These are phyloP conservation scores for Drosophila imparisetae DNA, from an alignment of 2,888 invertebrate genomes.

Conservation along the genomic window DNA sequence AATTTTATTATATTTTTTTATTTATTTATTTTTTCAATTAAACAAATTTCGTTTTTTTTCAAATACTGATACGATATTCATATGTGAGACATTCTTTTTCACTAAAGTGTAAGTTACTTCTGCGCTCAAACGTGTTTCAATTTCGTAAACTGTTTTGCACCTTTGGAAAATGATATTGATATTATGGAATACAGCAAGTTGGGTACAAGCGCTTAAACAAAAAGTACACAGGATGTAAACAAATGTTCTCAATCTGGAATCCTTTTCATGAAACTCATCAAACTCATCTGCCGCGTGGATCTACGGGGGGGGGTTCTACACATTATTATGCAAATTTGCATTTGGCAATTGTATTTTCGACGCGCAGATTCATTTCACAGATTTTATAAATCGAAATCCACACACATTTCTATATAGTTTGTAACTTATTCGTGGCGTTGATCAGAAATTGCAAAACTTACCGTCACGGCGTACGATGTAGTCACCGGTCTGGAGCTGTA, in stretches of 20 bases:
- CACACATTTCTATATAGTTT: conserved; percentile 67
- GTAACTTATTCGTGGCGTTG: conserved; percentile 14
- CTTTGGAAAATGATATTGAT: conserved; percentile 37
- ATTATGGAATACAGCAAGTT: conserved; percentile 78
- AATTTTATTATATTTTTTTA: conserved; percentile 2
- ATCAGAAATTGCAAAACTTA: conserved; percentile 86
- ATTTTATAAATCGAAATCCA: conserved; percentile 64
- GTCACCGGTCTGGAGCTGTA: conserved; percentile 89
- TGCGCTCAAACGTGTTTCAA: conserved; percentile 85
- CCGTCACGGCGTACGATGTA: conserved; percentile 92
- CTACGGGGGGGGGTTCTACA: background rate
- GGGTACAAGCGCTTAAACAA: conserved; percentile 77
- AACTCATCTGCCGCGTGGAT: conserved; percentile 35
- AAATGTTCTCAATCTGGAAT: background rate
- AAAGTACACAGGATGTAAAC: conserved; percentile 36
- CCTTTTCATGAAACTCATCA: conserved; percentile 21
- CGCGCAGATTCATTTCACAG: conserved; percentile 60
- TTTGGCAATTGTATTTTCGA: background rate
- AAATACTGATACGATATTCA: conserved; percentile 82
- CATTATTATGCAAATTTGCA: conserved; percentile 6
- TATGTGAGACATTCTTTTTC: conserved; percentile 53
- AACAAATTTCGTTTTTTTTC: background rate
- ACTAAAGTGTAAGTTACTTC: conserved; percentile 44
- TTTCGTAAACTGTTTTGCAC: conserved; percentile 70
- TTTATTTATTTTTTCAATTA: conserved; percentile 3